These are phyloP conservation scores for Deilephila elpenor DNA, from an alignment of 2,888 invertebrate species.

Conservation along the genomic window DNA sequence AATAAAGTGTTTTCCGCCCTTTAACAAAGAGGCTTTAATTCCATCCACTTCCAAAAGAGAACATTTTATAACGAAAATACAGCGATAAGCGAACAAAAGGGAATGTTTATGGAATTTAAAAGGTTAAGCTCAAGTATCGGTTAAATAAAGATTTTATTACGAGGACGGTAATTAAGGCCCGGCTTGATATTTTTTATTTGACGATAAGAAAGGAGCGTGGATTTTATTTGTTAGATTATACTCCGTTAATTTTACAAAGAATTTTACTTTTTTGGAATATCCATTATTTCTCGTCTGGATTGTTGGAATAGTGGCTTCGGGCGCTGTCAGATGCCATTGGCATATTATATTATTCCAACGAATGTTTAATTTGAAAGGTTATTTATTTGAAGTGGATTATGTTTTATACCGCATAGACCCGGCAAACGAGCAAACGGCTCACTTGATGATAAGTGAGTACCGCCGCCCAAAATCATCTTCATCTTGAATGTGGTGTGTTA, in stretches of 20 bases:
- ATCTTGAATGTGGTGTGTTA: too few relatives aligned
- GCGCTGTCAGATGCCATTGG: constrained; percentile 1
- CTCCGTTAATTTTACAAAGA: constrained; percentile 6
- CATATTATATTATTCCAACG: not conserved
- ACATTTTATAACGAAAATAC: constrained; percentile 18
- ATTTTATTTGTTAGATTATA: constrained; percentile 9
- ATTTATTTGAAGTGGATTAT: too few relatives aligned
- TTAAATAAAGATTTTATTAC: constrained; percentile 42
- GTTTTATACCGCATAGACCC: too few relatives aligned
- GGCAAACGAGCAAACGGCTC: too few relatives aligned
- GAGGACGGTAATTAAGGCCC: constrained; percentile 38
- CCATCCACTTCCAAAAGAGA: not conserved
- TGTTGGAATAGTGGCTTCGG: not conserved
- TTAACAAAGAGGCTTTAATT: not conserved
- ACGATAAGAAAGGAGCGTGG: constrained; percentile 29
- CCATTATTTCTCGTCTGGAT: not conserved
- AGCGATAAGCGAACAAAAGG: constrained; percentile 42
- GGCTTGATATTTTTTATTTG: constrained; percentile 37
- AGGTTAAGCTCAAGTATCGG: constrained; percentile 36
- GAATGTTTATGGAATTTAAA: constrained; percentile 41
- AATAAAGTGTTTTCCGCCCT: not conserved
- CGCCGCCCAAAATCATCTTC: too few relatives aligned
- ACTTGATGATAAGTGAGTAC: too few relatives aligned
- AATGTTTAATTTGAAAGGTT: not conserved
- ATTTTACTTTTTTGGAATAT: not conserved